Evolutionary conservation across 2,113 vertebrate genomes (phyloP), one percentile per base, ranked within the genome.

Genomic region (Laticauda laticaudata): DNA sequence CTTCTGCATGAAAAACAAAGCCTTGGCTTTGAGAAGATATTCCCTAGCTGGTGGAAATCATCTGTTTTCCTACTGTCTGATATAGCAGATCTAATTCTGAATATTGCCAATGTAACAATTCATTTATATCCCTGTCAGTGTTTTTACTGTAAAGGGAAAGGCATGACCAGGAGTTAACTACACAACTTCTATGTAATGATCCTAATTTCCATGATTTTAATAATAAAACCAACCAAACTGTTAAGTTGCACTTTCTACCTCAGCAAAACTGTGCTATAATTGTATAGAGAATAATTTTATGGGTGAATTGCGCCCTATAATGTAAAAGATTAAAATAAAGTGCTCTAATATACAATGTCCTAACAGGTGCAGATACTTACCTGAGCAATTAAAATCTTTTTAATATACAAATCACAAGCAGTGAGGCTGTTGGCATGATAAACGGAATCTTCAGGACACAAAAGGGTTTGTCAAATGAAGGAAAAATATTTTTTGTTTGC

Each of bases 351-450:
- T 96, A 97, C 98, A 97, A 95, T 96, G 96, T 98, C 98, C 97
- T 97, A 97, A 97, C 98, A 98, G 98, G 98, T 98, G 98, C 97
- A 98, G 95, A 96, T 97, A 98, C 97, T 98, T 98, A 98, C 98
- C 98, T 98, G 97, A 95, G 97, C 98, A 98, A 98, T 98, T 98
- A 98, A 98, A 98, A 97, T 94, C 97, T 97, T 97, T 97, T 98
- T 98, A 98, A 98, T 98, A 97, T 96, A 98, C 97, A 97, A 98
- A 98, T 97, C 97, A 98, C 97, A 97, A 96, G 96, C 97, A 98
- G 96, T 95, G 96, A 97, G 97, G 96, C 96, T 97, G 96, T 94
- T 96, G 96, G 95, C 97, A 96, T 34, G 94, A 96, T 96, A 97
- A 95, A 98, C 96, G 81, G 96, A 95, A 97, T 98, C 97, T 97